Base-by-base conservation (phyloP, 2,888 invertebrate species). In the Dilophus febrilis region DNA sequence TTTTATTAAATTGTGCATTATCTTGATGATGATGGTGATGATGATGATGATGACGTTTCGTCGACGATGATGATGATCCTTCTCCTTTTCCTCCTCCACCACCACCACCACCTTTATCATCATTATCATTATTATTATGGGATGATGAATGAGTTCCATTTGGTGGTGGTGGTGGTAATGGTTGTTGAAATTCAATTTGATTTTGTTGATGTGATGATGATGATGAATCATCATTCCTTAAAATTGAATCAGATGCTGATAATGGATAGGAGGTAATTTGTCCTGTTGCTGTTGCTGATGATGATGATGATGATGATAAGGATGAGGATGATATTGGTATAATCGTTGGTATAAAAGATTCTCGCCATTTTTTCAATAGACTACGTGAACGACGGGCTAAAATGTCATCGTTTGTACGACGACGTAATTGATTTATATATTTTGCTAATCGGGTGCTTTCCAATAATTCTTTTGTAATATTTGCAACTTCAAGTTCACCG, bases 371-470 rank as follows among this genome's bases (percentile, higher is more conserved):
- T 54, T 88, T 87, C 42, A 94, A 78, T 58, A 94, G 70, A 57
- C 84, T 84, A 65, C 92, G 94, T 42, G 90, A 86, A 48, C 92
- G 74, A 54, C 83, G 79, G 40, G 91, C 88, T 58, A 94, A 68
- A 44, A 72, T 71, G 49, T 86, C 84, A 61, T 90, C 83, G 43
- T 70, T 71, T 32, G 88, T 87, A 64, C 85, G 85, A 44, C 86
- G 72, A 41, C 94, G 74, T 38, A 94, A 68, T 61, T 90, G 88
- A 62, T 94, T 94, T 62, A 94, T 83, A 59, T 85, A 80, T 64
- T 83, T 86, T 31, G 91, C 94, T 59, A 95, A 68, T 74, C 92
- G 71, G 72, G 94, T 94, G 76, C 82, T 77, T 88, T 61, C 61
- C 56, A 61, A 39, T 55, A 60, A 58, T 43, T 58, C 60, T 47